Percentiles rank a stretch among this genome's conserved stretches.
These are phyloP conservation scores for Seriola quinqueradiata DNA, from an alignment of 2,113 vertebrate genomes.

Conservation along the genomic window DNA sequence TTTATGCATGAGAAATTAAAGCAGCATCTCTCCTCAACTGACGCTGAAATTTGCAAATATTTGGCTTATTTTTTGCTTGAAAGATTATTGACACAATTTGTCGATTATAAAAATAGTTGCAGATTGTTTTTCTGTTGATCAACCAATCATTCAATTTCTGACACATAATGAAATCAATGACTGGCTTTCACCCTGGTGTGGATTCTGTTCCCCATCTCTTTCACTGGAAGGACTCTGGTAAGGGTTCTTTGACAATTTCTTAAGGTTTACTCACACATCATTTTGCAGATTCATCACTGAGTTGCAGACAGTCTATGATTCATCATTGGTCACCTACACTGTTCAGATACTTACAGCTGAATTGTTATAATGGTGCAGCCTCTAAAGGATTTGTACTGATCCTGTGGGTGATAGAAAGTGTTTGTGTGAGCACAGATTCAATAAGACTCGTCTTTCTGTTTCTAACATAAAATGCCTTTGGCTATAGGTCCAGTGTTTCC, in stretches of 20 bases:
- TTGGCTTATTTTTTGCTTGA: background rate
- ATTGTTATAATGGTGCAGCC: background rate
- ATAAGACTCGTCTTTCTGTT: background rate
- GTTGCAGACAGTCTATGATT: constrained; percentile 42
- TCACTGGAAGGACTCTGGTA: background rate
- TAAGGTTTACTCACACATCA: background rate
- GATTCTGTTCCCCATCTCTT: background rate
- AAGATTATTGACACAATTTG: background rate
- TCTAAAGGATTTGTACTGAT: no score
- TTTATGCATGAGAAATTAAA: background rate
- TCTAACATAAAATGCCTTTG: background rate
- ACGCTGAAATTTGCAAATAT: background rate
- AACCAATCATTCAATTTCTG: background rate
- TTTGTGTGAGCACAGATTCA: background rate
- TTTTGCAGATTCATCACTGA: constrained; percentile 42
- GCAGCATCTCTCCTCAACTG: no score
- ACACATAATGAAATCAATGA: background rate
- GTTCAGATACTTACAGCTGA: background rate
- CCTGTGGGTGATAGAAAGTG: background rate
- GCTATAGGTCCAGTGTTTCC: background rate
- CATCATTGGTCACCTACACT: constrained; percentile 38
- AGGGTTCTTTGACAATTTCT: background rate
- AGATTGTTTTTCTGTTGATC: background rate
- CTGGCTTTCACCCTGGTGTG: no score
- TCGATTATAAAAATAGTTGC: background rate